These are phyloP conservation scores for Drosophila acutilabella DNA, from an alignment of 2,888 invertebrate species.

Conservation along the genomic window DNA sequence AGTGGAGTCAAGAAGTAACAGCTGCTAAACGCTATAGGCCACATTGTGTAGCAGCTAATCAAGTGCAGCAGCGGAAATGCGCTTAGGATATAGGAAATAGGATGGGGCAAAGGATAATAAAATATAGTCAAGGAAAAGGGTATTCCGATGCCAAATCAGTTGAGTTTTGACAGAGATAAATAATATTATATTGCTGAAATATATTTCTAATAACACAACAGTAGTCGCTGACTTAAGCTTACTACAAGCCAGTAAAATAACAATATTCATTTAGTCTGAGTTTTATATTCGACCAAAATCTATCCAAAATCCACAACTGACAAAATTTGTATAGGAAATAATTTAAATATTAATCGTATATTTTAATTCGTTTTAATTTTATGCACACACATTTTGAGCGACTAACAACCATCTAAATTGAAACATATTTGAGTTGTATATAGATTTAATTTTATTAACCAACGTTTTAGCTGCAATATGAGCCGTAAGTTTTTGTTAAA, in stretches of 20 bases:
- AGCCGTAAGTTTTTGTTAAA: neutral
- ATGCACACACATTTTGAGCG: neutral
- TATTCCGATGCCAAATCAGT: too few species aligned
- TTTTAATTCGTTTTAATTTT: neutral
- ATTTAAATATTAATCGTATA: slow-evolving; percentile 1
- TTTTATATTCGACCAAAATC: slow-evolving; percentile 17
- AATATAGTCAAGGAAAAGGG: too few species aligned
- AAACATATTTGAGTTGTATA: neutral
- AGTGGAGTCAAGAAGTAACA: slow-evolving; percentile 30
- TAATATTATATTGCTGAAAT: too few species aligned
- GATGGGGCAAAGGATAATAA: neutral
- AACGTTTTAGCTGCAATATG: slow-evolving; percentile 7
- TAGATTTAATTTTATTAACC: neutral
- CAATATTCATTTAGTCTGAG: slow-evolving; percentile 13
- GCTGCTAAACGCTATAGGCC: slow-evolving; percentile 39
- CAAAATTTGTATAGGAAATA: slow-evolving; percentile 12
- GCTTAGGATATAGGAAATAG: neutral
- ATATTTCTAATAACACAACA: too few species aligned
- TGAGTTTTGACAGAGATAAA: too few species aligned
- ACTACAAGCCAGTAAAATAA: neutral
- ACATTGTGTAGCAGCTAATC: slow-evolving; percentile 41
- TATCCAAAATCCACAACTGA: neutral
- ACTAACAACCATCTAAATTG: neutral
- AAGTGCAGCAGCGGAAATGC: slow-evolving; percentile 13
- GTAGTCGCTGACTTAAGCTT: slow-evolving; percentile 9